phyloP scores from a whole-genome alignment of 2,797 vertebrate species.

The Denticeps clupeoides region DNA sequence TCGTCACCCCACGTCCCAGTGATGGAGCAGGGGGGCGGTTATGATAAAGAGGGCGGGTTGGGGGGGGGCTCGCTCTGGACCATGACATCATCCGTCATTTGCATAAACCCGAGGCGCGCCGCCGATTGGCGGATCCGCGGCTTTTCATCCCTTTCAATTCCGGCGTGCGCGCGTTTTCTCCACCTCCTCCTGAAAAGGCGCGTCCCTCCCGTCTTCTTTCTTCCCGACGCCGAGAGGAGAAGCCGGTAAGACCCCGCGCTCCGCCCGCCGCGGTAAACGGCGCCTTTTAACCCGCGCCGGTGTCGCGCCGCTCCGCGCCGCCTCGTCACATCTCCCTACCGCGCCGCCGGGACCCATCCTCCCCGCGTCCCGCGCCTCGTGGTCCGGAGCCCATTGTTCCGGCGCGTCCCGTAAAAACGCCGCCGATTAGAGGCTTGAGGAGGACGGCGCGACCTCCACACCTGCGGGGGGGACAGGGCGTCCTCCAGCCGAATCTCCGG shows the following conservation, averaged over 20 bases:
- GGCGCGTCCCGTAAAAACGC: conserved; percentile 33
- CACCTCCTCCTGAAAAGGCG: too few relatives aligned
- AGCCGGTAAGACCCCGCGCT: too few relatives aligned
- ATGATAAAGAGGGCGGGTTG: conserved; percentile 21
- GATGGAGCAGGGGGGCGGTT: conserved; percentile 30
- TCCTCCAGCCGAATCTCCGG: too few relatives aligned
- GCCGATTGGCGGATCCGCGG: conserved; percentile 51
- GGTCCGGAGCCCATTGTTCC: conserved; percentile 59
- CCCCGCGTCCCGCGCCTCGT: conserved; percentile 37
- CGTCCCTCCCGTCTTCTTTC: too few relatives aligned
- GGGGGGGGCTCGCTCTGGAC: conserved; percentile 45
- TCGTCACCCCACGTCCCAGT: too few relatives aligned
- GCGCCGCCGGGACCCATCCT: too few relatives aligned
- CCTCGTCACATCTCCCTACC: too few relatives aligned
- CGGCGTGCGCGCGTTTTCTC: conserved; percentile 41
- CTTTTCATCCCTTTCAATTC: conserved; percentile 55
- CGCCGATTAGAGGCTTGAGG: too few relatives aligned
- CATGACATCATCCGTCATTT: conserved; percentile 65
- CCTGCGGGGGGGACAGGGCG: too few relatives aligned
- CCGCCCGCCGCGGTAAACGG: conserved; percentile 35
- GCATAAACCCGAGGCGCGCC: conserved; percentile 50
- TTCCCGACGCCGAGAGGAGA: too few relatives aligned
- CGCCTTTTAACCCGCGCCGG: conserved; percentile 45
- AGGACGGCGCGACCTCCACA: too few relatives aligned
- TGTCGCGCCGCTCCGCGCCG: conserved; percentile 34